Evolutionary conservation across 2,113 vertebrate species (phyloP).

Genomic region (Thamnophis sirtalis): DNA sequence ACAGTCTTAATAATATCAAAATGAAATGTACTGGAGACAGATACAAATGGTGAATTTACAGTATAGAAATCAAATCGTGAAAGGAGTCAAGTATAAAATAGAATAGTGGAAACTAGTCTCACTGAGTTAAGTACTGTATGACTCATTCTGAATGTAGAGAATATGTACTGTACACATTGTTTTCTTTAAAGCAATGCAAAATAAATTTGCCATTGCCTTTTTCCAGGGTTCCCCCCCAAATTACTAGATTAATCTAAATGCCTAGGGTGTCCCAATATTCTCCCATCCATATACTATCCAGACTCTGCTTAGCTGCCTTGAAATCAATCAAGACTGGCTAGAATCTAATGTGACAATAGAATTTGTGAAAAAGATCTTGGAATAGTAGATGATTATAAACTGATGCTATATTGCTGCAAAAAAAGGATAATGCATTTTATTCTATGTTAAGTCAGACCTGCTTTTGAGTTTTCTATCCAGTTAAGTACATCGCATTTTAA

Average conservation of each 20-base stretch:
- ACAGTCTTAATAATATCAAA: not conserved
- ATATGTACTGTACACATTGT: not conserved
- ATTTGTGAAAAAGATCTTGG: not conserved
- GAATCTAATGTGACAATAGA: not conserved
- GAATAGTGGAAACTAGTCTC: not conserved
- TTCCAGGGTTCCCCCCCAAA: not conserved
- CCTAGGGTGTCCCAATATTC: not conserved
- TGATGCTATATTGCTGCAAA: not conserved
- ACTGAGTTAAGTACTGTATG: not conserved
- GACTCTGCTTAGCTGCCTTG: not conserved
- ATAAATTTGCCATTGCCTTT: not conserved
- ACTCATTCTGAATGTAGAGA: not conserved
- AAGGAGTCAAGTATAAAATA: not conserved
- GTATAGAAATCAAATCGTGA: not conserved
- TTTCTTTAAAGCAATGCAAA: not conserved
- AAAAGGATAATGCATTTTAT: not conserved
- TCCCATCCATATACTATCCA: not conserved
- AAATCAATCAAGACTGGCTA: not conserved
- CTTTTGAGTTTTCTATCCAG: not conserved
- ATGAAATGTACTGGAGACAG: not conserved
- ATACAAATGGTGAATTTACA: not conserved
- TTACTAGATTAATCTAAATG: not conserved
- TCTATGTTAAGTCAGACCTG: not conserved
- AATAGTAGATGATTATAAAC: not conserved
- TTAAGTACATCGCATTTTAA: not conserved